phyloP scores from a whole-genome alignment of 1,140 invertebrate species.

The Colletes gigas region DNA sequence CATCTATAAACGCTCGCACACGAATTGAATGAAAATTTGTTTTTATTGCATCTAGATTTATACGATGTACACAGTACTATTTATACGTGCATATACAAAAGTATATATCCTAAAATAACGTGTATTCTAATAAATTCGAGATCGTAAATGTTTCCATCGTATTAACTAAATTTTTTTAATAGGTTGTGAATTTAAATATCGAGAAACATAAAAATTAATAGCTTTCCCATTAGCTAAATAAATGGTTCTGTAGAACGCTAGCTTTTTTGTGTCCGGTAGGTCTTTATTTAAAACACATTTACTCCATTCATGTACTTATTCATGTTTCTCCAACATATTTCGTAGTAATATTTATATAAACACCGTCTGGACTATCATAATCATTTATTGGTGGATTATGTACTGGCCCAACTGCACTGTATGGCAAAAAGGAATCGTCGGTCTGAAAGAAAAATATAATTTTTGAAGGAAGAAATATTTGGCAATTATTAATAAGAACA shows the following conservation, averaged over 20 bases:
- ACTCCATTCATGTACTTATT: not conserved
- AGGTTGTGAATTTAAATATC: not conserved
- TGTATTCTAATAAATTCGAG: not conserved
- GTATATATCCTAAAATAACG: no score
- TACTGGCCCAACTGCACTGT: slow-evolving; percentile 85
- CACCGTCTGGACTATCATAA: slow-evolving; percentile 91
- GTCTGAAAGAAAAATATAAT: slow-evolving; percentile 81
- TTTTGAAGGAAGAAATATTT: not conserved
- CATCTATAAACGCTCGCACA: not conserved
- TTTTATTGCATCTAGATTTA: not conserved
- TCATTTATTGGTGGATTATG: slow-evolving; percentile 89
- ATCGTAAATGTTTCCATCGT: not conserved
- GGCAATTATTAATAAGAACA: not conserved
- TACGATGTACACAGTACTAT: not conserved
- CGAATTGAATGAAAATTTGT: not conserved
- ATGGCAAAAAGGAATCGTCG: slow-evolving; percentile 86
- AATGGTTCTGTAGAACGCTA: not conserved
- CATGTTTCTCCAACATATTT: slow-evolving; percentile 82
- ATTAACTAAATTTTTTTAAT: no score
- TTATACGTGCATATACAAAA: not conserved
- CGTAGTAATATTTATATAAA: slow-evolving; percentile 90
- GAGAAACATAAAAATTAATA: not conserved
- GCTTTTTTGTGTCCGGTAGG: not conserved
- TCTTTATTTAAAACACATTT: not conserved
- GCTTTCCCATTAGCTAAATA: not conserved